These are phyloP conservation scores for Rhabdornis inornatus DNA, from an alignment of 2,113 vertebrate genomes.

Conservation along the genomic window DNA sequence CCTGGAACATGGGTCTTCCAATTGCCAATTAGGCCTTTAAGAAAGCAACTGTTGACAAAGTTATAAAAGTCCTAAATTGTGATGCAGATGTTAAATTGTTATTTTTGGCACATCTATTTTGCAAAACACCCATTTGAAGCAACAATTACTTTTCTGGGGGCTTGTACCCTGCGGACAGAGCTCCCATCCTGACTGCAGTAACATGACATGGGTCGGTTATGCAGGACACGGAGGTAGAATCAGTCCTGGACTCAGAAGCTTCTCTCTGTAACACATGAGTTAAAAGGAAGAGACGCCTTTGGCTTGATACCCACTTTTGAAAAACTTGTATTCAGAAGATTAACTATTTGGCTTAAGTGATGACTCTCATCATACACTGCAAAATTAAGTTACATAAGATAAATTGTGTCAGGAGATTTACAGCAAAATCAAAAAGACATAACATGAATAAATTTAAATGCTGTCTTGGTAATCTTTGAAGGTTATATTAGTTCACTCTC, in stretches of 20 bases:
- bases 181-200: background rate
- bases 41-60: background rate
- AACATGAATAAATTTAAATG: background rate
- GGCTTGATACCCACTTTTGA: background rate
- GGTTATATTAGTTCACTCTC: background rate
- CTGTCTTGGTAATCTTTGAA: background rate
- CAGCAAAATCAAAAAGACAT: background rate
- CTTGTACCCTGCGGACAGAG: background rate
- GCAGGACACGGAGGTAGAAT: background rate
- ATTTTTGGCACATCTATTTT: background rate
- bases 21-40: background rate
- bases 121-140: background rate
- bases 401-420: background rate
- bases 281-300: background rate
- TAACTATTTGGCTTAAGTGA: background rate
- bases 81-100: background rate
- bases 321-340: background rate
- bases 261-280: background rate
- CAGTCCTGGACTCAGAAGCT: background rate
- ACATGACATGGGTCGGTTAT: rapidly evolving
- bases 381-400: background rate
- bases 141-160: background rate
- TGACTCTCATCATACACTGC: background rate
- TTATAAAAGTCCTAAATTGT: background rate
- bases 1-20: background rate